Conservation (phyloP, 2,113 vertebrate genomes). For the Calonectris borealis region DNA sequence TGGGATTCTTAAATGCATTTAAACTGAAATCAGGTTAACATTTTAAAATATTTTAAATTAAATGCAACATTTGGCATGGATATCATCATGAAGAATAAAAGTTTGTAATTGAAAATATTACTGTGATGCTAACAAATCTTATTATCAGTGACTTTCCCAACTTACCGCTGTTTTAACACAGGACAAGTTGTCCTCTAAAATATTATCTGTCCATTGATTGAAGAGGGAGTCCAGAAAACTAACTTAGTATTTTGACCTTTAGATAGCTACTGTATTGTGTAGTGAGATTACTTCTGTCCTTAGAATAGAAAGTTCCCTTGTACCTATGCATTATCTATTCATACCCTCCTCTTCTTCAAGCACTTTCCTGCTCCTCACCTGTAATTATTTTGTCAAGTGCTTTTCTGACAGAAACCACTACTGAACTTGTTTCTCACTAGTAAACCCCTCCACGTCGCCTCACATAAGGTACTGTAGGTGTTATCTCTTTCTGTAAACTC, state of each 20-base stretch:
- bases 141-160: background rate
- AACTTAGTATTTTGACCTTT: background rate
- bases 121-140: background rate
- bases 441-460: background rate
- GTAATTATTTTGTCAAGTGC: background rate
- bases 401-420: background rate
- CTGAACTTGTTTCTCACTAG: background rate
- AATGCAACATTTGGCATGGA: background rate
- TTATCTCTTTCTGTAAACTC: background rate
- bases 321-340: background rate
- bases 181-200: background rate
- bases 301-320: background rate
- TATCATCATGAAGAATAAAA: background rate
- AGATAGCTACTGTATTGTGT: background rate
- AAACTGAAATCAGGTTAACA: conserved; percentile 17
- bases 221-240: background rate
- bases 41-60: conserved; percentile 33
- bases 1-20: conserved; percentile 6
- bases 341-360: background rate
- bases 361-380: background rate
- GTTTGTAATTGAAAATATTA: background rate
- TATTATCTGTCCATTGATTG: background rate
- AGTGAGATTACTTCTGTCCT: background rate
- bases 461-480: background rate
- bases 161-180: background rate